A percentile compares a stretch with the other conserved stretches of the same genome.
Evolutionary conservation across 2,888 invertebrate species (phyloP).

Genomic region (Lithosia quadra): DNA sequence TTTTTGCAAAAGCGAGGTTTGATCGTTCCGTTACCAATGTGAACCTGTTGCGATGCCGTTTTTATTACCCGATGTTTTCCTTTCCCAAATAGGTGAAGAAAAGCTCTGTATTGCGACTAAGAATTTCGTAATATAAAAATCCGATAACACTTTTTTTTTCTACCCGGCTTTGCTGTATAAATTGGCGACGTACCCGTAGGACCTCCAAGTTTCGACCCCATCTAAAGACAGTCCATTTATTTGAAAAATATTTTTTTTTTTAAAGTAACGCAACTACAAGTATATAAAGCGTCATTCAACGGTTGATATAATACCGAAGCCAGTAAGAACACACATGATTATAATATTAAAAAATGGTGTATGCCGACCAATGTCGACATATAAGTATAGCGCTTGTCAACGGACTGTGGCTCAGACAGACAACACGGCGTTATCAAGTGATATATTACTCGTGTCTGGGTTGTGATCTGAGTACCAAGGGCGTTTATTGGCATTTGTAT

Average conservation of each 20-base stretch:
- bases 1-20: not conserved
- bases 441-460: not conserved
- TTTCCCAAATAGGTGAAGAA: no score
- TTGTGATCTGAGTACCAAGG: not conserved
- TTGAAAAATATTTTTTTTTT: not conserved
- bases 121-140: not conserved
- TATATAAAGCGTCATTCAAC: not conserved
- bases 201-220: no score
- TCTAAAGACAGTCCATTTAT: not conserved
- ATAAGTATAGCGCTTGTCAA: not conserved
- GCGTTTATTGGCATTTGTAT: not conserved
- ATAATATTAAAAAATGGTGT: not conserved
- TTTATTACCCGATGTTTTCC: no score
- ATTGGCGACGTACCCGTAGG: no score
- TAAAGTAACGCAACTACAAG: no score
- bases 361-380: no score
- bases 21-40: not conserved
- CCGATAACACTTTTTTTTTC: not conserved
- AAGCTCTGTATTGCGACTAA: not conserved
- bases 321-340: not conserved
- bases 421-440: not conserved
- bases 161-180: no score
- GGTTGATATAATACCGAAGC: no score
- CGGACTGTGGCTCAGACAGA: not conserved
- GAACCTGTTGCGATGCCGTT: no score